phyloP scores from a whole-genome alignment of 2,797 vertebrate species.

The Ctenochaetus hawaiiensis region DNA sequence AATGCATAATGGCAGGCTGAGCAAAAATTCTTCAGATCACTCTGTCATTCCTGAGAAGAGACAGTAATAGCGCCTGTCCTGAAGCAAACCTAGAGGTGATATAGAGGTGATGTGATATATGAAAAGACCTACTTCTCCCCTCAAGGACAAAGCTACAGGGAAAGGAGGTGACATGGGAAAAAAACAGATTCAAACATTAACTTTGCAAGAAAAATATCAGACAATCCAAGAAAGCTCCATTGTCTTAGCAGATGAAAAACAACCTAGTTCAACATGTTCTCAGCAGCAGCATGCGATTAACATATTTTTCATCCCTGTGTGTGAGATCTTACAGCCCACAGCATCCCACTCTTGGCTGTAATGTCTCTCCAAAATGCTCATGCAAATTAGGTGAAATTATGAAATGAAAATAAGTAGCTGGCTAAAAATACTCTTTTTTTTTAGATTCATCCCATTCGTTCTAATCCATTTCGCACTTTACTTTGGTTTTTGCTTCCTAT shows the following conservation, averaged over 20 bases:
- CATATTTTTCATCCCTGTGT: conserved; percentile 23
- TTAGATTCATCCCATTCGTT: conserved; percentile 27
- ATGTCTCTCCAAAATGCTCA: conserved; percentile 13
- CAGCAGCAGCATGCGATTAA: conserved; percentile 6
- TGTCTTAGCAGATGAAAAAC: conserved; percentile 10
- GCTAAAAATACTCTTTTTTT: conserved; percentile 46
- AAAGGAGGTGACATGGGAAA: conserved; percentile 25
- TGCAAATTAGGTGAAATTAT: conserved; percentile 42
- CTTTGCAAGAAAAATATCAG: conserved; percentile 12
- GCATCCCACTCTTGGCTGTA: conserved; percentile 26
- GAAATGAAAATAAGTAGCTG: conserved; percentile 23
- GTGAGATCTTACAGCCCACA: conserved; percentile 21
- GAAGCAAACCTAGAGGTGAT: conserved; percentile 51
- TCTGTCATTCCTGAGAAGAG: conserved; percentile 39
- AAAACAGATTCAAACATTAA: conserved; percentile 18
- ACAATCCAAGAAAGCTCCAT: neutral
- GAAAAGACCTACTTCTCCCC: conserved; percentile 27
- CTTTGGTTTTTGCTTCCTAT: conserved; percentile 12
- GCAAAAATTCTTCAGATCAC: neutral
- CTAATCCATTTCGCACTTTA: conserved; percentile 18
- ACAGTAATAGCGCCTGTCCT: conserved; percentile 56
- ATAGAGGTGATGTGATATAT: conserved; percentile 10
- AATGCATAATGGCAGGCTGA: conserved; percentile 3
- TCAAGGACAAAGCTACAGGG: conserved; percentile 26
- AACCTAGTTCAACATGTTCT: neutral